Base-by-base conservation (phyloP, 2,888 invertebrate genomes). In the Orthonevra nobilis region DNA sequence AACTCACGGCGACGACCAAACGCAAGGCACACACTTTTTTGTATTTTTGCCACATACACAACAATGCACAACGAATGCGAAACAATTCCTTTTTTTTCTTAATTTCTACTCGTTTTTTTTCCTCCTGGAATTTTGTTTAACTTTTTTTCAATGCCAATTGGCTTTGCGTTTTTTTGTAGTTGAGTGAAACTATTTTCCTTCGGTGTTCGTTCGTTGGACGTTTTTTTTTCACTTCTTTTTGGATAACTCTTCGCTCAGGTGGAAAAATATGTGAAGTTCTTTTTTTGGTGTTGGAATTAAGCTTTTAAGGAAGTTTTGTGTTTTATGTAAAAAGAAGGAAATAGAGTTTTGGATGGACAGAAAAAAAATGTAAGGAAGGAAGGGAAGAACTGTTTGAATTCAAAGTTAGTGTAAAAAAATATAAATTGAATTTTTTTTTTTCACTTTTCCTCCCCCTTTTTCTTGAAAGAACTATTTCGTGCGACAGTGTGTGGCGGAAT, bases 401-500 rank as follows among this genome's bases (percentile, higher is more conserved):
- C 30, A 56, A 17, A 58, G 30, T 60, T 79, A 48, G 12, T 73
- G 54, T 56, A 50, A 58, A 79, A 72, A 36, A 61, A 20, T 20
- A 64, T 52, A 46, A 68, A 46, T 72, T 72, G 12, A 61, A 5
- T 3, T 23, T n/a, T 52, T 66, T 50, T 44, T 68, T 52, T 73
- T 81, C 70, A 60, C 73, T 82, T 64, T 69, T 79, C 74, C 54
- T 44, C 74, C 73, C 81, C 72, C 58, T 81, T 81, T 82, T 52
- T 82, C 69, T 36, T 50, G 32, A 28, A 40, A 46, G 52, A 74
- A 81, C 58, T 70, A 63, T 64, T 81, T 63, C 82, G 40, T 66
- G 72, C 82, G 82, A 79, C 82, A 82, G 82, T 81, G 82, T 83
- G 83, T 83, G 83, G 82, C 82, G 84, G 84, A 84, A 84, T 84